These are phyloP conservation scores for Chrysogorgia sp. DNA, from an alignment of 92 coral and sea anemone genomes.

Conservation along the genomic window DNA sequence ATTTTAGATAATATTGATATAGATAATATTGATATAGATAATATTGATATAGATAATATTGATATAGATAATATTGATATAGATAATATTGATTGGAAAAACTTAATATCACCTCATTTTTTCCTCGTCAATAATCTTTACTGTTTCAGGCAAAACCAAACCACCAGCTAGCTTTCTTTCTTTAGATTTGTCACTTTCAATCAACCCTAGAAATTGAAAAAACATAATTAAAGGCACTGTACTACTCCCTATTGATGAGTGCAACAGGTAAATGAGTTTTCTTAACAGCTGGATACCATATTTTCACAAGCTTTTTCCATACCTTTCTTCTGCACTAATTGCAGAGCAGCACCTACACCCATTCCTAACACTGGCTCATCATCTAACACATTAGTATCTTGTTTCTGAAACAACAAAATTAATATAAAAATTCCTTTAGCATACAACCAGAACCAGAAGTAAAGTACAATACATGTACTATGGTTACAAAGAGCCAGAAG, in stretches of 20 bases:
- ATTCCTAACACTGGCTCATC: constrained; percentile 92
- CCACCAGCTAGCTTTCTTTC: constrained; percentile 74
- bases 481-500: too few relatives aligned
- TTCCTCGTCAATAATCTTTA: constrained; percentile 93
- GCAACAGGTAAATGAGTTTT: too few relatives aligned
- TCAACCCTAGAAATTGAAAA: constrained; percentile 61
- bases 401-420: constrained; percentile 58
- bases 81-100: background rate
- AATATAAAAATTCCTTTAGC: too few relatives aligned
- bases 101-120: constrained; percentile 80
- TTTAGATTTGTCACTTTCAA: constrained; percentile 58
- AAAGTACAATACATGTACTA: too few relatives aligned
- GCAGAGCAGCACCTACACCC: constrained; percentile 90
- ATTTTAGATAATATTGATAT: background rate
- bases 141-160: constrained; percentile 78
- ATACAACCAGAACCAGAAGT: too few relatives aligned
- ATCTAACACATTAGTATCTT: constrained; percentile 85
- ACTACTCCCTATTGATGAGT: background rate
- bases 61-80: background rate
- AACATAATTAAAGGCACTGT: background rate
- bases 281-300: too few relatives aligned
- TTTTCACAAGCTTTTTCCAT: background rate
- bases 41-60: background rate
- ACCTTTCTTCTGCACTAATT: constrained; percentile 94
- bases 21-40: background rate